Base-by-base conservation (phyloP, 2,888 invertebrate species). In the Cataglyphis albicans region DNA sequence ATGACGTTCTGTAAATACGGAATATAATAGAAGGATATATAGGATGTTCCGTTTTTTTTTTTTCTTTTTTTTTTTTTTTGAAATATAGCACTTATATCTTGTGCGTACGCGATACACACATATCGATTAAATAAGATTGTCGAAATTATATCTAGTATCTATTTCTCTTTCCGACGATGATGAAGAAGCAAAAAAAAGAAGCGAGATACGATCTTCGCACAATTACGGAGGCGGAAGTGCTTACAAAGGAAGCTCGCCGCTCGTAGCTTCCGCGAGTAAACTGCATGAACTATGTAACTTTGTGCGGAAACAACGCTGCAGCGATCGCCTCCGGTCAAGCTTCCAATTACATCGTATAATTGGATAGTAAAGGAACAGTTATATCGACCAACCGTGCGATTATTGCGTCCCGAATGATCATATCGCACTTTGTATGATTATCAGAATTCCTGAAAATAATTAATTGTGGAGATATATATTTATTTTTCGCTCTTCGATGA, bases 211-310 rank as follows among this genome's bases (percentile, higher is more conserved):
- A 72, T 80, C 78, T 80, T 80, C 35, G 7, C n/a, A 80, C 78
- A 80, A 78, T 78, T 78, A 78, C 18, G 12, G 32, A 35, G 32
- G 2, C 10, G 72, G 48, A 67, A 76, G 72, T 44, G 59, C 59
- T 52, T 72, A 18, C 78, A 72, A 80, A 80, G 78, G 78, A 72
- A 80, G 35, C 44, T 35, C 55, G 29, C 55, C 15, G 55, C 38
- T 78, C 41, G 41, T 55, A 59, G 78, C 72, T 72, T 80, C 78
- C 78, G 78, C 72, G 59, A 70, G 78, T 72, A 80, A 80, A 80
- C 78, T 80, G 72, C 68, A 76, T 80, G 78, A 80, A 72, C 68
- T 80, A 80, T 72, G 78, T 80, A 80, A 80, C 78, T 80, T 68
- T 72, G 44, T 59, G 72, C 78, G 78, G 78, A 80, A 80, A 80